phyloP scores from a whole-genome alignment of 2,113 vertebrate genomes.

The Agapornis roseicollis region DNA sequence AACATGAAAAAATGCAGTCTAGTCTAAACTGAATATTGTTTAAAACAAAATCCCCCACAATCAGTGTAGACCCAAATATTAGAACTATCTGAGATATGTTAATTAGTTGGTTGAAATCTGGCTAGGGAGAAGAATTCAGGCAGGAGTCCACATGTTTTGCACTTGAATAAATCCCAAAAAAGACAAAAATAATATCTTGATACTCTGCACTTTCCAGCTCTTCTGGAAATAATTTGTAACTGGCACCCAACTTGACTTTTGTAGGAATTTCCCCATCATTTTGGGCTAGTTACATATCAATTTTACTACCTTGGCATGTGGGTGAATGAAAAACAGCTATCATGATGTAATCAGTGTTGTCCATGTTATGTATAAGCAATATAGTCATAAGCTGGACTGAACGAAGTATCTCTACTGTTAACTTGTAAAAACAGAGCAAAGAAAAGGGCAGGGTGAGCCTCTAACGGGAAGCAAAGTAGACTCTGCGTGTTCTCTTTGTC shows the following conservation, averaged over 20 bases:
- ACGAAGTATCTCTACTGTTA: neutral
- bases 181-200: conserved; percentile 3
- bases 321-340: conserved; percentile 17
- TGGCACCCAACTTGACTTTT: conserved; percentile 28
- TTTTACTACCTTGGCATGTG: neutral
- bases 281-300: neutral
- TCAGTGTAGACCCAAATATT: neutral
- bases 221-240: conserved; percentile 62
- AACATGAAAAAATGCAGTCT: neutral
- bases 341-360: neutral
- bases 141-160: conserved; percentile 24
- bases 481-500: neutral
- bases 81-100: conserved; percentile 50
- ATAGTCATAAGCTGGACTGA: neutral
- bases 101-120: conserved; percentile 44
- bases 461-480: accelerated
- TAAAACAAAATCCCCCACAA: neutral
- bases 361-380: neutral
- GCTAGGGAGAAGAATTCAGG: conserved; percentile 2
- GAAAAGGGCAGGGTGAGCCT: neutral
- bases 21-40: neutral
- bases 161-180: conserved; percentile 51
- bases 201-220: neutral
- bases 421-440: neutral
- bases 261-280: conserved; percentile 52